These are phyloP conservation scores for Copsychus sechellarum DNA, from an alignment of 2,113 vertebrate species.

Conservation along the genomic window DNA sequence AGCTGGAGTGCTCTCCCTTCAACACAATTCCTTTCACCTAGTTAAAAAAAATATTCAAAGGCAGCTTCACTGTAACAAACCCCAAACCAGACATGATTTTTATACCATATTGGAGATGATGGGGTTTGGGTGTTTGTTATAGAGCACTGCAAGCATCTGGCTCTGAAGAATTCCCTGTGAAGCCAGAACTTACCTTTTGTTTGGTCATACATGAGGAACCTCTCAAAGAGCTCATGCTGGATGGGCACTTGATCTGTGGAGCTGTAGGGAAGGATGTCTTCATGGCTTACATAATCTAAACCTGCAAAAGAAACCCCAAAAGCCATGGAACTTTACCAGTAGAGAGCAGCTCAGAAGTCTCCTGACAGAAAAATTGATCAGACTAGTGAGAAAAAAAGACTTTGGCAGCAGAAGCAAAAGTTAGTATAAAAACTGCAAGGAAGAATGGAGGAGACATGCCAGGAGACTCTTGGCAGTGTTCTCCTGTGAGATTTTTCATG, in stretches of 20 bases:
- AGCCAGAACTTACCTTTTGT: slow-evolving; percentile 83
- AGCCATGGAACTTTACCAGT: not conserved
- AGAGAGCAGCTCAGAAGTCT: not conserved
- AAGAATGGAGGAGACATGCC: not conserved
- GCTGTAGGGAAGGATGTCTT: slow-evolving; percentile 96
- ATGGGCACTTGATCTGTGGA: slow-evolving; percentile 94
- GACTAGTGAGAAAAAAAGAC: not conserved
- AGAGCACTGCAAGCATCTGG: not conserved
- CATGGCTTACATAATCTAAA: slow-evolving; percentile 97
- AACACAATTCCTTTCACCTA: not conserved
- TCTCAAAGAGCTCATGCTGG: slow-evolving; percentile 96
- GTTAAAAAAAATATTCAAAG: not conserved
- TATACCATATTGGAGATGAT: not conserved
- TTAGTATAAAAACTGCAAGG: not conserved
- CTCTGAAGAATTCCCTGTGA: not conserved
- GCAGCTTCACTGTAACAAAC: not conserved
- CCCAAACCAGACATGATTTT: not conserved
- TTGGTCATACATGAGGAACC: slow-evolving; percentile 91
- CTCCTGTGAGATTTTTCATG: not conserved
- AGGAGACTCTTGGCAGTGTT: not conserved
- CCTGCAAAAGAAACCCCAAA: slow-evolving; percentile 73
- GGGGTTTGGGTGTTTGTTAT: not conserved
- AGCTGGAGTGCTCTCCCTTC: not conserved
- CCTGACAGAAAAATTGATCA: not conserved
- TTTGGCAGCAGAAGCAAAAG: not conserved